Evolutionary conservation across 1,140 invertebrate genomes (phyloP).

Genomic region (Ladona fulva): DNA sequence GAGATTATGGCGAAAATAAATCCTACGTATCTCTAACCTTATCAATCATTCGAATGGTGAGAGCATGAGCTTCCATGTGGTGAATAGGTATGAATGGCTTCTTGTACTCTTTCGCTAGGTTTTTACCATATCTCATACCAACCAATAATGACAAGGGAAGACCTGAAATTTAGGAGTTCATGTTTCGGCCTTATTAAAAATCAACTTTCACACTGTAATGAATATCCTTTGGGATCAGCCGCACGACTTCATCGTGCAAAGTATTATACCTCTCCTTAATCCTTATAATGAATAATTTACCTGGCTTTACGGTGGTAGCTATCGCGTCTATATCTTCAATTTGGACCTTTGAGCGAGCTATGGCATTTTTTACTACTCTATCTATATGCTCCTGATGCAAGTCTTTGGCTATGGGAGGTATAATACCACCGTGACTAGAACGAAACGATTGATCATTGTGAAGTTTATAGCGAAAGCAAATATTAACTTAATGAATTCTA

Average conservation of each 20-base stretch:
- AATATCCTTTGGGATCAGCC: background rate
- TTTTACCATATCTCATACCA: conserved; percentile 76
- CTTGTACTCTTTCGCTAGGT: conserved; percentile 54
- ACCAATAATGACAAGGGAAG: conserved; percentile 67
- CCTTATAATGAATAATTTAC: conserved; percentile 31
- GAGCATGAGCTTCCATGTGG: conserved; percentile 98
- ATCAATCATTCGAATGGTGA: conserved; percentile 67
- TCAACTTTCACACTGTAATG: background rate
- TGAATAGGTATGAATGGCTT: conserved; percentile 93
- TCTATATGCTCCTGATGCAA: conserved; percentile 76
- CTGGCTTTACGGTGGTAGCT: conserved; percentile 83
- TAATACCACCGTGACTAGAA: conserved; percentile 79
- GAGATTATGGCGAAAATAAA: too few species aligned
- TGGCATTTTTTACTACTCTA: conserved; percentile 55
- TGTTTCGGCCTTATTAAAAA: background rate
- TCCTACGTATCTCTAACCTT: conserved; percentile 34
- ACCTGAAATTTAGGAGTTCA: conserved; percentile 35
- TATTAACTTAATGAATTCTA: conserved; percentile 12
- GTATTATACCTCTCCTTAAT: too few species aligned
- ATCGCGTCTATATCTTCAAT: conserved; percentile 79
- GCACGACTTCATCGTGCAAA: too few species aligned
- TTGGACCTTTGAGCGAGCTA: conserved; percentile 52
- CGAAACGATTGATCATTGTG: conserved; percentile 22
- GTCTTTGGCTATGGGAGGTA: conserved; percentile 73
- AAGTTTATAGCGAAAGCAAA: too few species aligned